Base-by-base conservation (phyloP, 2,797 vertebrate species). In the Danio tinwini region DNA sequence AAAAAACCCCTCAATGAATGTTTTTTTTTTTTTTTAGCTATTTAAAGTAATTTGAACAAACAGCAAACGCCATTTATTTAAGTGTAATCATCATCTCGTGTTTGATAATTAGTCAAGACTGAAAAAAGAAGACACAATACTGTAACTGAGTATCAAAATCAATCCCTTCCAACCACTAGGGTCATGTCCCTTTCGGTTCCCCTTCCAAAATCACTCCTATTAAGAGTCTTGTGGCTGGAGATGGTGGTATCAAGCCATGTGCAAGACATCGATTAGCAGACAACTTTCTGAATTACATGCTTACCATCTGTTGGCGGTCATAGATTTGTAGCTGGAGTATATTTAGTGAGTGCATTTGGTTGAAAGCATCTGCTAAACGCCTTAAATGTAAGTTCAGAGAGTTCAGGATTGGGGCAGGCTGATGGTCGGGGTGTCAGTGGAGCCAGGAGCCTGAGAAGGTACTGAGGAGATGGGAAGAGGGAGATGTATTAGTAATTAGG, bases 401-500 rank as follows among this genome's bases (percentile, higher is more conserved):
- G 52, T 76, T 67, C 14, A 58, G 64, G 42, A 58, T 16, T 45
- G 7, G 52, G 64, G 10, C 63, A 58, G 52, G 19, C 74, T 76
- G 74, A 68, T 16, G n/a, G 53, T 49, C 39, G 40, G 53, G 75
- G 64, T 77, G 75, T 77, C 55, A 40, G 42, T 37, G 37, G 67
- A 71, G 37, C 16, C 67, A 39, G 59, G 5, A 17, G 68, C 55
- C 49, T 63, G 19, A 73, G 77, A 72, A 40, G 37, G 59, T 53
- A 72, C 58, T 42, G 65, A 61, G 55, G 67, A 78, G 55, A 72
- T 72, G 76, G 59, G 58, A 72, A 62, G 49, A 40, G 39, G 45
- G 47, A 63, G 76, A 78, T 62, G 68, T 71, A 71, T 79, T 71
- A 62, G 67, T 79, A 79, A 64, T 79, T 73, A 79, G 68, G 37